These are phyloP conservation scores for Drosophila repleta DNA, from an alignment of 1,140 invertebrate genomes.

Conservation along the genomic window DNA sequence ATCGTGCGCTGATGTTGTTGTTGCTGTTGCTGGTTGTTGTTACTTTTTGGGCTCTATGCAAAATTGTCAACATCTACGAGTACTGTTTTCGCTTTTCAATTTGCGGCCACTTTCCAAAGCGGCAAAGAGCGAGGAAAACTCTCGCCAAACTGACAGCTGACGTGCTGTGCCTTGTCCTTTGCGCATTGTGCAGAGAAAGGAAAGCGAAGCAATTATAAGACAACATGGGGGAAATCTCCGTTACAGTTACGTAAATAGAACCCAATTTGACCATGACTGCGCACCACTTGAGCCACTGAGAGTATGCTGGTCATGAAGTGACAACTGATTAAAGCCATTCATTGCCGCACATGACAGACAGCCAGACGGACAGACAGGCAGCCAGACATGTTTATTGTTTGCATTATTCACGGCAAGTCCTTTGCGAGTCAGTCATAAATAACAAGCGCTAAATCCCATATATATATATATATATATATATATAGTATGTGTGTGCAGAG, in stretches of 20 bases:
- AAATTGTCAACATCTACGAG: constrained; percentile 53
- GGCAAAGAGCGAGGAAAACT: neutral
- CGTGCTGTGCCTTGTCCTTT: constrained; percentile 26
- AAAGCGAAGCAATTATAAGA: neutral
- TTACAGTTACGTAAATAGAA: neutral
- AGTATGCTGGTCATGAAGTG: constrained; percentile 28
- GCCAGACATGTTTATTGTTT: constrained; percentile 32
- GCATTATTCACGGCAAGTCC: constrained; percentile 31
- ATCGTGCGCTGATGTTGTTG: constrained; percentile 52
- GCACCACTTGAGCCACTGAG: neutral
- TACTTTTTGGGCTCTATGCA: constrained; percentile 40
- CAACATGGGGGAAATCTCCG: too few species aligned
- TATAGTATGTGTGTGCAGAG: constrained; percentile 2
- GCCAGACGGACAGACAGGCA: constrained; percentile 21
- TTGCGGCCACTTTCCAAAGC: constrained; percentile 40
- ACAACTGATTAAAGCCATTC: constrained; percentile 46
- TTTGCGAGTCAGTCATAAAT: constrained; percentile 37
- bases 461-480: neutral
- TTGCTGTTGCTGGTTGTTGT: constrained; percentile 25
- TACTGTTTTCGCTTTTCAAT: constrained; percentile 26
- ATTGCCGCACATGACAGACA: constrained; percentile 27
- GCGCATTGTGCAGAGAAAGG: neutral
- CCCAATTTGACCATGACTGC: constrained; percentile 1
- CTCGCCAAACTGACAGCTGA: constrained; percentile 35
- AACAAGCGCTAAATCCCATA: constrained; percentile 30